Conservation (phyloP, 1,140 invertebrate genomes). For the Euborellia annulipes region DNA sequence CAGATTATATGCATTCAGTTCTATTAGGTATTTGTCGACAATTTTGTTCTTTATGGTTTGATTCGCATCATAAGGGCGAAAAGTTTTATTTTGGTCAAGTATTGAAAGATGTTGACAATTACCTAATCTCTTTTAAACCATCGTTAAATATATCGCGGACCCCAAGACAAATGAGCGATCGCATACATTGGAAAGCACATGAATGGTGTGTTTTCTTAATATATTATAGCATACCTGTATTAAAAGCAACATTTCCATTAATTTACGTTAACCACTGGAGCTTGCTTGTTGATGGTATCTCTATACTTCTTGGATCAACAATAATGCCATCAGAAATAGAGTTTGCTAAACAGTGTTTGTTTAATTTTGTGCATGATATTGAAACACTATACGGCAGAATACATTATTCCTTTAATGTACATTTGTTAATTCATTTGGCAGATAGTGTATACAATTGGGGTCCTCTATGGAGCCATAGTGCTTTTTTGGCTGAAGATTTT, state of each 20-base stretch:
- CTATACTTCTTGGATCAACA: slow-evolving; percentile 11
- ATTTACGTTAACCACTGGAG: slow-evolving; percentile 19
- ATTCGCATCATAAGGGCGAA: slow-evolving; percentile 9
- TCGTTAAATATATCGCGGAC: slow-evolving; percentile 16
- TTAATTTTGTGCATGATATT: slow-evolving; percentile 15
- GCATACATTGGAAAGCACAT: slow-evolving; percentile 20
- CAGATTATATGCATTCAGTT: slow-evolving; percentile 21
- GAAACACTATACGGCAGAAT: slow-evolving; percentile 13
- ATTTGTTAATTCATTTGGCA: slow-evolving; percentile 14
- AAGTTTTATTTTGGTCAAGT: slow-evolving; percentile 15
- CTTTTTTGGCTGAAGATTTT: slow-evolving; percentile 13
- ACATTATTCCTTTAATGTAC: slow-evolving; percentile 16
- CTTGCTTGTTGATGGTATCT: slow-evolving; percentile 15
- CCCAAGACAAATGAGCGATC: slow-evolving; percentile 14
- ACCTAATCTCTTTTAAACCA: slow-evolving; percentile 15
- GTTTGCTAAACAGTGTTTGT: slow-evolving; percentile 11
- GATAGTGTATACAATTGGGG: slow-evolving; percentile 13
- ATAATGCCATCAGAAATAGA: slow-evolving; percentile 12
- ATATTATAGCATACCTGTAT: slow-evolving; percentile 14
- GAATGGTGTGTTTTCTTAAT: slow-evolving; percentile 19
- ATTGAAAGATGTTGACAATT: slow-evolving; percentile 11
- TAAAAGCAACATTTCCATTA: slow-evolving; percentile 10
- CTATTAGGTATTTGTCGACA: slow-evolving; percentile 15
- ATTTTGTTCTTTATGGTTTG: slow-evolving; percentile 18
- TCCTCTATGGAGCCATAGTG: slow-evolving; percentile 14